phyloP scores from a whole-genome alignment of 2,888 invertebrate species.

The Agrochola macilenta region DNA sequence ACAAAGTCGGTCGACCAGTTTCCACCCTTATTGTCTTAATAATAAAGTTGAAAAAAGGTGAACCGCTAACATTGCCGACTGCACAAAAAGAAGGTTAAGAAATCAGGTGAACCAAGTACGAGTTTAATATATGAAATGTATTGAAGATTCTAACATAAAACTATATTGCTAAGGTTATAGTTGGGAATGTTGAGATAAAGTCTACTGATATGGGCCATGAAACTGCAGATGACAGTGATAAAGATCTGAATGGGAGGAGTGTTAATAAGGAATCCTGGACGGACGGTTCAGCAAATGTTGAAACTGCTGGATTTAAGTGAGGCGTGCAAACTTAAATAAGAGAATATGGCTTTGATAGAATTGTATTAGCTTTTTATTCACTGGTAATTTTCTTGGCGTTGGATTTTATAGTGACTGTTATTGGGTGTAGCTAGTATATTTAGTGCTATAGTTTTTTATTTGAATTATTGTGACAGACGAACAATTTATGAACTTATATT shows the following conservation, averaged over 20 bases:
- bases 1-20: background rate
- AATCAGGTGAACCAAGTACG: constrained; percentile 32
- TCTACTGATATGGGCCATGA: constrained; percentile 46
- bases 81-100: background rate
- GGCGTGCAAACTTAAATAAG: constrained; percentile 41
- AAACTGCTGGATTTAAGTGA: constrained; percentile 40
- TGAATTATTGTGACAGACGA: no score
- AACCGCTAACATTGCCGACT: background rate
- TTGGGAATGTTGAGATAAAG: constrained; percentile 29
- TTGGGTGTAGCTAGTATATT: background rate
- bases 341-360: constrained; percentile 26
- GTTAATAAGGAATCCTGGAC: constrained; percentile 44
- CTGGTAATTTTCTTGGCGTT: constrained; percentile 10
- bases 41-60: background rate
- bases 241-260: constrained; percentile 39
- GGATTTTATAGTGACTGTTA: constrained; percentile 14
- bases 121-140: constrained; percentile 35
- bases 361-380: constrained; percentile 25
- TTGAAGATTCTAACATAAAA: constrained; percentile 50
- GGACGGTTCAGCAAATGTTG: constrained; percentile 42
- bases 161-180: constrained; percentile 46
- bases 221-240: constrained; percentile 55
- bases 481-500: no score
- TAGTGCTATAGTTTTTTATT: background rate
- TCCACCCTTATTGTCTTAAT: background rate